Conservation (phyloP, 1,140 invertebrate species). For the Choristoneura fumiferana region DNA sequence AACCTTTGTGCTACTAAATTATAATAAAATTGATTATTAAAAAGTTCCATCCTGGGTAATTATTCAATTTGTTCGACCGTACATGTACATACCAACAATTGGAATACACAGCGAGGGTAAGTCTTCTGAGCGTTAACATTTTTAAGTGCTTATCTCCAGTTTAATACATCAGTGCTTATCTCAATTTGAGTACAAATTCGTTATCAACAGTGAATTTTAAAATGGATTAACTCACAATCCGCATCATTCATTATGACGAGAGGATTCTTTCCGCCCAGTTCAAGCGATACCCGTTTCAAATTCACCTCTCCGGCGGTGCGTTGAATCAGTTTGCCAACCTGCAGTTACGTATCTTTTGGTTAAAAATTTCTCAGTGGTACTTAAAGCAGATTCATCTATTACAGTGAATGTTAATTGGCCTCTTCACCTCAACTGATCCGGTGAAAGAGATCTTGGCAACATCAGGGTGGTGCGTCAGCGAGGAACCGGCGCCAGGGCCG, state of each 20-base stretch:
- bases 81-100: too few relatives aligned
- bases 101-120: too few relatives aligned
- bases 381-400: too few relatives aligned
- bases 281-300: constrained; percentile 85
- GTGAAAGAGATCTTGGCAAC: constrained; percentile 87
- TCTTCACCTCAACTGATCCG: constrained; percentile 56
- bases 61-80: too few relatives aligned
- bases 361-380: constrained; percentile 73
- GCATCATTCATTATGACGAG: constrained; percentile 85
- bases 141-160: too few relatives aligned
- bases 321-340: constrained; percentile 86
- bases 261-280: constrained; percentile 89
- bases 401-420: constrained; percentile 83
- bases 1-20: too few relatives aligned
- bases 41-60: too few relatives aligned
- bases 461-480: constrained; percentile 86
- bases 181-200: too few relatives aligned
- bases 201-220: not conserved
- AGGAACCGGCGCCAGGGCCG: constrained; percentile 88
- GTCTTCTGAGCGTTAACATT: too few relatives aligned
- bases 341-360: constrained; percentile 75
- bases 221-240: constrained; percentile 82
- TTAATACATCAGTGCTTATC: too few relatives aligned
- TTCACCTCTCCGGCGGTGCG: constrained; percentile 82
- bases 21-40: too few relatives aligned